A percentile compares a stretch with the other conserved stretches of the same genome.
Conservation (phyloP, 2,113 vertebrate genomes). For the human (Homo sapiens) region DNA sequence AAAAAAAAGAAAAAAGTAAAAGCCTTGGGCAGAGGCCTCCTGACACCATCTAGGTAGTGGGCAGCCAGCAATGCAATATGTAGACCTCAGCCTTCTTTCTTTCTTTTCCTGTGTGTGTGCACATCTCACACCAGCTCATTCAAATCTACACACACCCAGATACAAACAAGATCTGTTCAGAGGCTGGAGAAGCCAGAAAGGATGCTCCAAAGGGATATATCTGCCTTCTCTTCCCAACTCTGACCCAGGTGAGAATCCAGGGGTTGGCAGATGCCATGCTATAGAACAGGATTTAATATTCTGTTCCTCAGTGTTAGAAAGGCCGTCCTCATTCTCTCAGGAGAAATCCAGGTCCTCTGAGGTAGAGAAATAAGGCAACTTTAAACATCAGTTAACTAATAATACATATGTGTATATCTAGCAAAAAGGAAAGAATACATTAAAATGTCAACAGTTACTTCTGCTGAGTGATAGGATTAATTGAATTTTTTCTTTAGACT, state of each 20-base stretch:
- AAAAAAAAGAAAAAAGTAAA: not conserved
- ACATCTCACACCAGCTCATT: not conserved
- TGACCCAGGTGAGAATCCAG: not conserved
- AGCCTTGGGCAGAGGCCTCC: not conserved
- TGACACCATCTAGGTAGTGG: not conserved
- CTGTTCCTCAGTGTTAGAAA: not conserved
- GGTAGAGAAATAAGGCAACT: not conserved
- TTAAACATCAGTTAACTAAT: constrained; percentile 26
- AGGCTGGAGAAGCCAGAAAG: not conserved
- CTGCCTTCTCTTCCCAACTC: not conserved
- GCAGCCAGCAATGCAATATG: not conserved
- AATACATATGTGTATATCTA: not conserved
- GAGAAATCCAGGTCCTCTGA: not conserved
- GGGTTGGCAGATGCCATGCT: not conserved
- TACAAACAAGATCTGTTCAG: not conserved
- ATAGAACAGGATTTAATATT: not conserved
- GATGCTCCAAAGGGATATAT: not conserved
- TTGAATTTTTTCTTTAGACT: not conserved
- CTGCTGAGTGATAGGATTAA: not conserved
- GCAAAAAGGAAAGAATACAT: not conserved
- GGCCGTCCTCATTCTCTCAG: not conserved
- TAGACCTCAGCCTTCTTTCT: not conserved
- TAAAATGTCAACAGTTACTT: not conserved
- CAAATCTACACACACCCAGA: not conserved
- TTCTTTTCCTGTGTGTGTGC: not conserved